These are phyloP conservation scores for Microtus pennsylvanicus DNA, from an alignment of 2,113 vertebrate genomes.

Conservation along the genomic window DNA sequence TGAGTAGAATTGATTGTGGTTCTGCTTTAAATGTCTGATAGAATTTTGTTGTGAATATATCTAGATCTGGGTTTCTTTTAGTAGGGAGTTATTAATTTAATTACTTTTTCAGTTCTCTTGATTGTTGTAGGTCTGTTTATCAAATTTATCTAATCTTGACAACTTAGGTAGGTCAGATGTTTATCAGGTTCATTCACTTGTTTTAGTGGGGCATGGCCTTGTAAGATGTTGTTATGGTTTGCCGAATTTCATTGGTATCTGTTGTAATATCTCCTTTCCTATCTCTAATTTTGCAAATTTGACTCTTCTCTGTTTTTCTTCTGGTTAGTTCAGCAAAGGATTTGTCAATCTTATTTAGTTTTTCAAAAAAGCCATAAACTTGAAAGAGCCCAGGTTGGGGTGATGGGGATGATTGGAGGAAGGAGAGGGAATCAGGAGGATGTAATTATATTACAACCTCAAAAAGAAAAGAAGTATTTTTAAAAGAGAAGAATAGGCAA, in stretches of 20 bases:
- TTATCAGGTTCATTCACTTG: not conserved
- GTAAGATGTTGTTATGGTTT: not conserved
- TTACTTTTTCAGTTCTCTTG: not conserved
- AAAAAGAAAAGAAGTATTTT: not conserved
- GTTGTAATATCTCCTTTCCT: not conserved
- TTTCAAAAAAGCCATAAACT: not conserved
- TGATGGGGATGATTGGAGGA: not conserved
- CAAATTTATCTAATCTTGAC: not conserved
- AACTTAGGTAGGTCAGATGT: not conserved
- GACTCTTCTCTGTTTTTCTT: not conserved
- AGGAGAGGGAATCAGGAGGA: not conserved
- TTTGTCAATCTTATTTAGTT: not conserved
- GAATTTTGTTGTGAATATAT: not conserved
- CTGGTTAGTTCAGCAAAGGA: not conserved
- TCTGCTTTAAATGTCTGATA: not conserved
- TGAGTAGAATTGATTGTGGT: not conserved
- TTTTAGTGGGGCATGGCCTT: not conserved
- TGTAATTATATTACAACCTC: not conserved
- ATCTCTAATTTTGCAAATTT: not conserved
- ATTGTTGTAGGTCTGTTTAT: not conserved
- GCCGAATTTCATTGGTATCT: not conserved
- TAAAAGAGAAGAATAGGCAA: not conserved
- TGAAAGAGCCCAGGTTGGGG: not conserved
- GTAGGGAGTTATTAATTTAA: not conserved
- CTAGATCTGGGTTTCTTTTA: not conserved